phyloP scores from a whole-genome alignment of 2,888 invertebrate species.

The Crematogaster levior region DNA sequence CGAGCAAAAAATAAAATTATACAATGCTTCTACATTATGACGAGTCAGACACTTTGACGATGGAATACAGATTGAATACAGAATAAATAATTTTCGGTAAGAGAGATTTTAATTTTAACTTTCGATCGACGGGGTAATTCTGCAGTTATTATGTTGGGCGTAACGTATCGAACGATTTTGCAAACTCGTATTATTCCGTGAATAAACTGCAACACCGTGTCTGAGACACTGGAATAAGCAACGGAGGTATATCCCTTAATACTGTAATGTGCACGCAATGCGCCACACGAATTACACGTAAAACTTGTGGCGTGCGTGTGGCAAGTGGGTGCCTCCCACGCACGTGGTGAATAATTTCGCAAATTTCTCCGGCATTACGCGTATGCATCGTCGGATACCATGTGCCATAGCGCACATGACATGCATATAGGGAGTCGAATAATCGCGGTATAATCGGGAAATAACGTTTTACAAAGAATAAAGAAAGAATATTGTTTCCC shows the following conservation, averaged over 20 bases:
- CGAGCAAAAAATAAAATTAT: not conserved
- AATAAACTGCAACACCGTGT: conserved; percentile 6
- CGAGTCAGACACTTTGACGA: not conserved
- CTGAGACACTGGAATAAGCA: conserved; percentile 31
- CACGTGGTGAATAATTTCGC: conserved; percentile 65
- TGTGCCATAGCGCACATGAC: not conserved
- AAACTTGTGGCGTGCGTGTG: conserved; percentile 62
- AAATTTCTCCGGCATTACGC: conserved; percentile 58
- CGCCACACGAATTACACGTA: conserved; percentile 36
- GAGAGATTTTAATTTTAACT: not conserved
- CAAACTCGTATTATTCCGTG: conserved; percentile 28
- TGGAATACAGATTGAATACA: not conserved
- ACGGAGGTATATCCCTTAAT: conserved; percentile 9
- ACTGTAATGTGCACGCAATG: conserved; percentile 47
- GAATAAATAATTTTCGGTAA: not conserved
- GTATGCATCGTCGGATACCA: conserved; percentile 15
- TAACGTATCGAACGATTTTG: conserved; percentile 43
- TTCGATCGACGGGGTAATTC: not conserved
- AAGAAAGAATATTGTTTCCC: not conserved
- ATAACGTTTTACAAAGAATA: not conserved
- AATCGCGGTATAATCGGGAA: conserved; percentile 34
- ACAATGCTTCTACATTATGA: not conserved
- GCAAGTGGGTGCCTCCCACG: conserved; percentile 67
- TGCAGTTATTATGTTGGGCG: conserved; percentile 2
- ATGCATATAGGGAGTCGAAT: not conserved